A percentile compares a stretch with the other conserved stretches of the same genome.
These are phyloP conservation scores for Perca schrenkii DNA, from an alignment of 2,113 vertebrate genomes.

Conservation along the genomic window DNA sequence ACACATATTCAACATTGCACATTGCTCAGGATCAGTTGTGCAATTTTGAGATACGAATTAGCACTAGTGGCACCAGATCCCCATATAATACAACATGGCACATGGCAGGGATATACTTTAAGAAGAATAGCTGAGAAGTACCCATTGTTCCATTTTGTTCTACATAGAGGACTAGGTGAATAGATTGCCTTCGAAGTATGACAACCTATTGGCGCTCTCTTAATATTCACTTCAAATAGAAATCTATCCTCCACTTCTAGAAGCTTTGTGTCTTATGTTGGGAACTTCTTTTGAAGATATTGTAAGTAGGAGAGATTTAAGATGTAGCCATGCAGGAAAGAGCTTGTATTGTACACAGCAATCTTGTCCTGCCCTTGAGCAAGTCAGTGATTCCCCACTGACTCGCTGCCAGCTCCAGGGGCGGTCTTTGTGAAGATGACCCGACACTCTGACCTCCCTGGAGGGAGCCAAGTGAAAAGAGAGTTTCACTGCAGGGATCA, in stretches of 20 bases:
- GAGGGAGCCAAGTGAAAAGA: slow-evolving; percentile 61
- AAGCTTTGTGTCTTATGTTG: slow-evolving; percentile 29
- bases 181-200: slow-evolving; percentile 46
- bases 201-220: slow-evolving; percentile 38
- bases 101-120: slow-evolving; percentile 36
- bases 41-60: slow-evolving; percentile 41
- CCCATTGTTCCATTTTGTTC: slow-evolving; percentile 65
- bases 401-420: slow-evolving; percentile 49
- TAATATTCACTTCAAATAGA: slow-evolving; percentile 55
- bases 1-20: background rate
- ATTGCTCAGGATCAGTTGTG: slow-evolving; percentile 2
- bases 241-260: slow-evolving; percentile 10
- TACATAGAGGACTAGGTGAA: slow-evolving; percentile 38
- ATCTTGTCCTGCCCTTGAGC: slow-evolving; percentile 72
- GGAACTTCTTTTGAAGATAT: slow-evolving; percentile 56
- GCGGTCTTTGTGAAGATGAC: slow-evolving; percentile 64
- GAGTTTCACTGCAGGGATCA: slow-evolving; percentile 63
- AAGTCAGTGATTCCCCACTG: slow-evolving; percentile 58
- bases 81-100: slow-evolving; percentile 1
- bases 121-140: slow-evolving; percentile 30
- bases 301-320: slow-evolving; percentile 39
- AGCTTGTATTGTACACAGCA: slow-evolving; percentile 28
- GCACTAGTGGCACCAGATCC: slow-evolving; percentile 13
- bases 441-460: slow-evolving; percentile 56
- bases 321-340: slow-evolving; percentile 19